Conservation (phyloP, 2,888 invertebrate species). For the Ochropleura leucogaster region DNA sequence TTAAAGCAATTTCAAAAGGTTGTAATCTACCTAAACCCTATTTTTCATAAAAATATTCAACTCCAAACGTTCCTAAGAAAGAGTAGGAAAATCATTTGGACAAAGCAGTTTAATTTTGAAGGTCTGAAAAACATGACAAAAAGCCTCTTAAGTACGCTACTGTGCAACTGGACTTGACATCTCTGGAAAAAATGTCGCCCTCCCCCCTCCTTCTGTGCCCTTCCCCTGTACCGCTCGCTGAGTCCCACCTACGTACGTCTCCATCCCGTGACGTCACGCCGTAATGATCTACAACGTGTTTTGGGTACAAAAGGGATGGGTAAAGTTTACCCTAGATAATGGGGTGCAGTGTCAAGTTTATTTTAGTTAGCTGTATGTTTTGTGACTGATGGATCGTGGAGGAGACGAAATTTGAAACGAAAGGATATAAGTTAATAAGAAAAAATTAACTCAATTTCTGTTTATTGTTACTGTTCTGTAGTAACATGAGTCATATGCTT, state of each 20-base stretch:
- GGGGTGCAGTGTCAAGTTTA: constrained; percentile 40
- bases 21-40: not conserved
- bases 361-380: constrained; percentile 10
- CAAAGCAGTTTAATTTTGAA: not conserved
- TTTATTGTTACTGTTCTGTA: not conserved
- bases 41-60: not conserved
- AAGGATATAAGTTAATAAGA: not conserved
- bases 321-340: constrained; percentile 29
- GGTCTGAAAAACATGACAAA: not conserved
- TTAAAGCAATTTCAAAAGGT: not conserved
- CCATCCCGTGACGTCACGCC: constrained; percentile 33
- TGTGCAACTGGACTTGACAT: constrained; percentile 65
- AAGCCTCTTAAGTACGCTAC: constrained; percentile 33
- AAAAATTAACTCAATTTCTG: not conserved
- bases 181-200: constrained; percentile 54
- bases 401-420: not conserved
- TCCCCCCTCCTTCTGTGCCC: constrained; percentile 28
- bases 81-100: too few relatives aligned
- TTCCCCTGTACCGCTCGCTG: constrained; percentile 2
- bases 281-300: constrained; percentile 53
- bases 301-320: constrained; percentile 30
- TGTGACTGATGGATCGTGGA: constrained; percentile 2
- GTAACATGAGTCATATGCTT: not conserved
- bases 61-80: not conserved
- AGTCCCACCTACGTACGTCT: constrained; percentile 44